phyloP scores from a whole-genome alignment of 2,113 vertebrate species.

The Xerus inauris region DNA sequence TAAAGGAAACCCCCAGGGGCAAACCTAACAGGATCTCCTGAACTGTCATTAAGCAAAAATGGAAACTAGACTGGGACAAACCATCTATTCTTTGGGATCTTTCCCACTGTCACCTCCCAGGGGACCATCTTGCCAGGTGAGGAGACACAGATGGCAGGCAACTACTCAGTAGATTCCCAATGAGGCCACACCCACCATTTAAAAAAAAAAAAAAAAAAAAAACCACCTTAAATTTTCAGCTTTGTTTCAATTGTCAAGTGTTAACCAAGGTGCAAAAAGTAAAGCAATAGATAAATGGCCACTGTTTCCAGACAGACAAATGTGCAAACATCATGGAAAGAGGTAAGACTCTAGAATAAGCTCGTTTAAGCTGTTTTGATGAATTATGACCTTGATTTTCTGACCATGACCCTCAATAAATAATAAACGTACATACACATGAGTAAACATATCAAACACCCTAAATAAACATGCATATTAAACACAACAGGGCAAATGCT shows the following conservation, averaged over 20 bases:
- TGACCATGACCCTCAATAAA: neutral
- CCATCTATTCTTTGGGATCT: neutral
- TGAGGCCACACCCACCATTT: neutral
- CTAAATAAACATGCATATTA: neutral
- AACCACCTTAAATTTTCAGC: neutral
- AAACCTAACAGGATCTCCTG: neutral
- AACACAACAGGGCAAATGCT: neutral
- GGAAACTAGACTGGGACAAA: neutral
- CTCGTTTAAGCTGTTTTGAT: neutral
- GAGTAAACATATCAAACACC: neutral
- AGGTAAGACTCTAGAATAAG: neutral
- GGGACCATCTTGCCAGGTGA: neutral
- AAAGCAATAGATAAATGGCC: neutral
- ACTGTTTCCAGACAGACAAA: neutral
- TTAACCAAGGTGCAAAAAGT: neutral
- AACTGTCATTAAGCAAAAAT: neutral
- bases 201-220: no score
- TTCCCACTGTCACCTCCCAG: neutral
- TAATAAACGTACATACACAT: neutral
- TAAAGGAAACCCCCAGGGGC: neutral
- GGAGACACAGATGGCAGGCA: neutral
- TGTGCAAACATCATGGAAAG: neutral
- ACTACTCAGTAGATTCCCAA: neutral
- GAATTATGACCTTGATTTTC: neutral
- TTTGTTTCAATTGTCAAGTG: slow-evolving; percentile 9